These are phyloP conservation scores for Spialia ferax DNA, from an alignment of 2,888 invertebrate genomes.

Conservation along the genomic window DNA sequence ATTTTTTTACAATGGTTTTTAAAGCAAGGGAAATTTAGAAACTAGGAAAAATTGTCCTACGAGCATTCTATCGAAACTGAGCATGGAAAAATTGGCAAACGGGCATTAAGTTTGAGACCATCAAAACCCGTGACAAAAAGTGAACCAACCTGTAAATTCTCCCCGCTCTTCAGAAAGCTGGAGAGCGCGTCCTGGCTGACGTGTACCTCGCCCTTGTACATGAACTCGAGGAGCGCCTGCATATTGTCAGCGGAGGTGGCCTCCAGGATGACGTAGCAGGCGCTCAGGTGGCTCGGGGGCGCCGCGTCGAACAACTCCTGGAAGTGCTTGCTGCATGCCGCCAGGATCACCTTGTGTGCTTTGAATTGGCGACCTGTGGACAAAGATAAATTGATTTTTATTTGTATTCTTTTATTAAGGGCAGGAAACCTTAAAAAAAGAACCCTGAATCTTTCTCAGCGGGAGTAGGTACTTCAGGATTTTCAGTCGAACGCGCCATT, in stretches of 20 bases:
- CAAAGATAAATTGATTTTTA: slow-evolving; percentile 47
- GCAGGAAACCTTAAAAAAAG: neutral
- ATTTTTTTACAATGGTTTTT: no score
- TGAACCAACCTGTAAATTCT: slow-evolving; percentile 91
- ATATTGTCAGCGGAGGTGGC: slow-evolving; percentile 96
- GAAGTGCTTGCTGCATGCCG: slow-evolving; percentile 97
- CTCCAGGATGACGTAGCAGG: slow-evolving; percentile 95
- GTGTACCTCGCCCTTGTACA: slow-evolving; percentile 98
- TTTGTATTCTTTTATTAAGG: neutral
- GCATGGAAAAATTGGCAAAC: no score
- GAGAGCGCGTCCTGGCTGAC: slow-evolving; percentile 96
- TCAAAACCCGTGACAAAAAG: no score
- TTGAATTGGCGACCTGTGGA: slow-evolving; percentile 94
- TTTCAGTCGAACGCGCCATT: no score
- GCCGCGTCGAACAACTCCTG: slow-evolving; percentile 96
- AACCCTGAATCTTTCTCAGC: no score
- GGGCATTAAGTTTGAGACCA: no score
- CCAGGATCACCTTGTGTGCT: slow-evolving; percentile 96
- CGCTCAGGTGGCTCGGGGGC: slow-evolving; percentile 91
- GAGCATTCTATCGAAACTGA: no score
- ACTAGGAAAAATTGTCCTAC: no score
- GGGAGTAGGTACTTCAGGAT: no score
- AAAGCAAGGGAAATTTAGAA: no score
- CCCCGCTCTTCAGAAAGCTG: slow-evolving; percentile 96
- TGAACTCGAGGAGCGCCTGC: slow-evolving; percentile 96